Base-by-base conservation (phyloP, 2,797 vertebrate species). In the Furcifer pardalis region DNA sequence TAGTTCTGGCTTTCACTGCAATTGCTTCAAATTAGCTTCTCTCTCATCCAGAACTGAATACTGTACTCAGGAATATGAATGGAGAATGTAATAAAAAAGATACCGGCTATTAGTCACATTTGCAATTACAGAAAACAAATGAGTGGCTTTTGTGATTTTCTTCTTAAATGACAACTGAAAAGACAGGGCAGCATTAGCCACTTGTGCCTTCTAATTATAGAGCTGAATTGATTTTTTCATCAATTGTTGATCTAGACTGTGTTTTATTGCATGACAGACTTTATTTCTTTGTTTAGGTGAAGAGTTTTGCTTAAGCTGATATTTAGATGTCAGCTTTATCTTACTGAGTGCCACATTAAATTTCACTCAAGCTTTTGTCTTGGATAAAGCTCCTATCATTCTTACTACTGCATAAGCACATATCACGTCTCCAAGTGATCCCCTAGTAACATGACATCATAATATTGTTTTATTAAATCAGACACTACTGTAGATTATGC, bases 11-110 rank as follows among this genome's bases (percentile, higher is more conserved):
- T 89, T 60, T 76, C 78, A 44, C 49, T 79, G 73, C 0, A 32
- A 49, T 82, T 63, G 86, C 69, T 90, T 84, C 88, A 93, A 91
- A 88, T 85, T 68, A 69, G 25, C 10, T 80, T 68, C 73, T 81
- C 82, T 81, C 71, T 77, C 86, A 89, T 12, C n/a, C 71, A 83
- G 3, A 3, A 81, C 60, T 77, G 60, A 80, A 30, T 0, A 59
- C 74, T 73, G 27, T 0, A 59, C 74, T 73, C 68, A 59, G 68
- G 62, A 78, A 46, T 72, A 66, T 9, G n/a, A 65, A 40, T 75
- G 44, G 85, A 5, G 56, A 80, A 89, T 32, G 7, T 1, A 89
- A 81, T 88, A 69, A 84, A 84, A n/a, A 90, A 81, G 60, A 62
- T 77, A 10, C 59, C 8, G 46, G 76, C 5, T 60, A 71, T 30